Evolutionary conservation across 2,888 invertebrate species (phyloP), one percentile per base, ranked within the genome.

Genomic region (Acrobasis suavella): DNA sequence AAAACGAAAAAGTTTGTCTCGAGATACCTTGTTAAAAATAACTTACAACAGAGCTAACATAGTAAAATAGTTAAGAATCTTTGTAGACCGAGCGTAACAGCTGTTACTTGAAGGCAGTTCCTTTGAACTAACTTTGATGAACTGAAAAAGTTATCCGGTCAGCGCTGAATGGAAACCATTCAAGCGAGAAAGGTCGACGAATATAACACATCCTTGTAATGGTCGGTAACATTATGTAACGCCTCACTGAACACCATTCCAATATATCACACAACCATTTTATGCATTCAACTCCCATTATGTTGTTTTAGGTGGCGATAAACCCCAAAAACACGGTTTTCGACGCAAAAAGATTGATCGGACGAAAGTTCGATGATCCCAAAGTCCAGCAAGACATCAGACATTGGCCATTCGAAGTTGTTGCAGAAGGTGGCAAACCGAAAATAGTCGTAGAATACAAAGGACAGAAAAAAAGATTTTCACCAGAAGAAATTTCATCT

Each of bases 291-390:
- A 39, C n/a, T 32, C 7, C 32, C 22, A 22, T 22, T 2, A 16
- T 49, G 62, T 49, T 17, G 8, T 76, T 85, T 61, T 77, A 95
- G 95, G 95, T 95, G 22, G 95, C 96, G 9, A 95, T 95, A 95
- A 97, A 97, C 82, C 96, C 97, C 14, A 94, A 89, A 75, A 97
- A 97, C 80, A 96, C 96, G 3, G 95, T 96, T 0, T 97, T 96
- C 76, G 96, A 96, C 84, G 96, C 96, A 42, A 97, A 97, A 83
- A 94, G 97, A 65, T 89, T 97, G 60, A 97, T 98, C 70, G 97
- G 97, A 2, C 94, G 97, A 63, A 94, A 94, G 73, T 97, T 94
- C 80, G 95, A 96, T 71, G 98, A 98, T 76, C 85, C 93, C 0
- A 94, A 94, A 75, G 95, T 97, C 39, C 96, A 97, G 84, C 93